Conservation (phyloP, 2,113 vertebrate genomes). For the Nothoprocta pentlandii region DNA sequence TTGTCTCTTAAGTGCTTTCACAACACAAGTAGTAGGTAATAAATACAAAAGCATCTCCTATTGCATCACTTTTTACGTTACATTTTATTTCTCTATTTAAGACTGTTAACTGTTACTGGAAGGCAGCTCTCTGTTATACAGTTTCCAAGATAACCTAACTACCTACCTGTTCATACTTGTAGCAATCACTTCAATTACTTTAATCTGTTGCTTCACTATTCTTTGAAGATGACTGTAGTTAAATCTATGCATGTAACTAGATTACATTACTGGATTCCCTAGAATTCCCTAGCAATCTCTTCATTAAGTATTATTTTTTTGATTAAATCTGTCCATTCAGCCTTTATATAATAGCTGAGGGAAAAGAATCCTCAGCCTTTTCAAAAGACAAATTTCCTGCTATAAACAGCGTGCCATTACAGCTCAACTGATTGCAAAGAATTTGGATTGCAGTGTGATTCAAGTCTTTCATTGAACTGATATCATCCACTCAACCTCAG, state of each 20-base stretch:
- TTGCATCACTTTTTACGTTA: not conserved
- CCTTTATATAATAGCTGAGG: conserved; percentile 15
- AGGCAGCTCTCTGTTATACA: not conserved
- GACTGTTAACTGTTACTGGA: not conserved
- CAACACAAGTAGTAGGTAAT: not conserved
- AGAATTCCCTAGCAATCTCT: conserved; percentile 33
- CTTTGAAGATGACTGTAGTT: not conserved
- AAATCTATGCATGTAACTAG: not conserved
- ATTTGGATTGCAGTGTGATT: conserved; percentile 61
- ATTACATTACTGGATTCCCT: conserved; percentile 4
- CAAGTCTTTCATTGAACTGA: conserved; percentile 65
- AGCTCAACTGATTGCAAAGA: conserved; percentile 59
- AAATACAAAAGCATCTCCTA: not conserved
- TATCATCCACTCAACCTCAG: conserved; percentile 75
- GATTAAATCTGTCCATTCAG: conserved; percentile 52
- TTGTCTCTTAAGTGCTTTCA: not conserved
- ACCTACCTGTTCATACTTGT: not conserved
- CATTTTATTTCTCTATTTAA: conserved; percentile 6
- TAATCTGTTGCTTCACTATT: conserved; percentile 14
- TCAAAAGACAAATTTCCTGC: conserved; percentile 41
- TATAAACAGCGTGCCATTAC: conserved; percentile 47
- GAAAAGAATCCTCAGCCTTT: conserved; percentile 58
- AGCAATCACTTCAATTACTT: conserved; percentile 17
- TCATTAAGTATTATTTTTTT: conserved; percentile 39
- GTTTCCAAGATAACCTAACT: not conserved